Conservation (phyloP, 2,888 invertebrate species). For the Eristalis pertinax region DNA sequence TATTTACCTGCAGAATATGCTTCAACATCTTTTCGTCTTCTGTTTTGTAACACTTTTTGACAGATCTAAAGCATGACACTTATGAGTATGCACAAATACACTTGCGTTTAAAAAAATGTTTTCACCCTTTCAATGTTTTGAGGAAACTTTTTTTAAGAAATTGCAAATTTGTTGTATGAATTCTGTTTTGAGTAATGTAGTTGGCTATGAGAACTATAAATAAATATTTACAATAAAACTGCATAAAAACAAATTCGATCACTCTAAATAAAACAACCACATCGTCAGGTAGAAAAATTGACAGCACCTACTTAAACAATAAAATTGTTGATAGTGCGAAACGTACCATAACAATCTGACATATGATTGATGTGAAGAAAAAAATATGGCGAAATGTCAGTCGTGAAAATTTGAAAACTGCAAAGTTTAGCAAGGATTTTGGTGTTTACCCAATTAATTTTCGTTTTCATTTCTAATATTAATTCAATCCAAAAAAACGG, state of each 20-base stretch:
- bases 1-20: slow-evolving; percentile 42
- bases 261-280: too few species aligned
- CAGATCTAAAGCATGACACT: background rate
- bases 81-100: background rate
- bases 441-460: slow-evolving; percentile 65
- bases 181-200: too few species aligned
- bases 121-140: background rate
- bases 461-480: slow-evolving; percentile 41
- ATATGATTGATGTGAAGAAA: slow-evolving; percentile 24
- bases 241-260: too few species aligned
- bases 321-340: background rate
- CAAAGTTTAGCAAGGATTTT: slow-evolving; percentile 46
- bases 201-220: too few species aligned
- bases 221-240: too few species aligned
- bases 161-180: too few species aligned
- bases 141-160: too few species aligned
- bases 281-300: too few species aligned
- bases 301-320: background rate
- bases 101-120: background rate
- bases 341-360: slow-evolving; percentile 22
- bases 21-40: slow-evolving; percentile 34
- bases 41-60: slow-evolving; percentile 28
- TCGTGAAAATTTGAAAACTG: slow-evolving; percentile 65
- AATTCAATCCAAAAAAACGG: slow-evolving; percentile 22
- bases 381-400: slow-evolving; percentile 60